Percentiles rank a stretch among this genome's conserved stretches.
Conservation (phyloP, 2,797 vertebrate genomes). For the Picus viridis region DNA sequence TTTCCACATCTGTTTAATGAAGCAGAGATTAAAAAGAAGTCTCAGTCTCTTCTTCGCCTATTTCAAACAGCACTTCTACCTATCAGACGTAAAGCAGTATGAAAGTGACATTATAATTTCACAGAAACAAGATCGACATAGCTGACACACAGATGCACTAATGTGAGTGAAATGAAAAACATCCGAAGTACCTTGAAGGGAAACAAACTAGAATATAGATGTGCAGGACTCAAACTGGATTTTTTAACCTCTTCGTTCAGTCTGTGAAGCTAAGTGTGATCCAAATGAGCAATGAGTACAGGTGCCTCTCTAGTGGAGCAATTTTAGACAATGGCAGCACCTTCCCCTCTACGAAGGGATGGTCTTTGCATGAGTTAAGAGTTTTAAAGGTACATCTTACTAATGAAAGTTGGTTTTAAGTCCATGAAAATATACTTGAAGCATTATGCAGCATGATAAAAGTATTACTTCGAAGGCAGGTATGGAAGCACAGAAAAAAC, state of each 20-base stretch:
- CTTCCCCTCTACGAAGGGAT: neutral
- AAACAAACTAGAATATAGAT: neutral
- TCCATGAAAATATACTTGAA: neutral
- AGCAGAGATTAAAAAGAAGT: constrained; percentile 17
- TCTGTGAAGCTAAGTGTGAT: neutral
- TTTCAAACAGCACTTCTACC: neutral
- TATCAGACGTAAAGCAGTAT: neutral
- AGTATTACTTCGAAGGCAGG: neutral
- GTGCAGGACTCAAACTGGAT: neutral
- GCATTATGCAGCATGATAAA: neutral
- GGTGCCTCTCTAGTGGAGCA: neutral
- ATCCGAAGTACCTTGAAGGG: neutral
- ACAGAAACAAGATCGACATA: neutral
- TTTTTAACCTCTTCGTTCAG: neutral
- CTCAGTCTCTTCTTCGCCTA: neutral
- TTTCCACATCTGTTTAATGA: constrained; percentile 87
- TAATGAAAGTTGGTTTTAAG: neutral
- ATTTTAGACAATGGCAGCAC: neutral
- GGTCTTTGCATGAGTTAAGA: neutral
- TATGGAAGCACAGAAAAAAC: neutral
- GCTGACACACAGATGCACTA: neutral
- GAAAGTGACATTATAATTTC: neutral
- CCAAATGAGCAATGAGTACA: neutral
- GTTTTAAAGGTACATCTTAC: neutral
- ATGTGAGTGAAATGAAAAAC: neutral